Percentiles rank a stretch among this genome's conserved stretches.
These are phyloP conservation scores for Mesodorylaimus sp. DNA, from an alignment of 2,888 invertebrate genomes.

Conservation along the genomic window DNA sequence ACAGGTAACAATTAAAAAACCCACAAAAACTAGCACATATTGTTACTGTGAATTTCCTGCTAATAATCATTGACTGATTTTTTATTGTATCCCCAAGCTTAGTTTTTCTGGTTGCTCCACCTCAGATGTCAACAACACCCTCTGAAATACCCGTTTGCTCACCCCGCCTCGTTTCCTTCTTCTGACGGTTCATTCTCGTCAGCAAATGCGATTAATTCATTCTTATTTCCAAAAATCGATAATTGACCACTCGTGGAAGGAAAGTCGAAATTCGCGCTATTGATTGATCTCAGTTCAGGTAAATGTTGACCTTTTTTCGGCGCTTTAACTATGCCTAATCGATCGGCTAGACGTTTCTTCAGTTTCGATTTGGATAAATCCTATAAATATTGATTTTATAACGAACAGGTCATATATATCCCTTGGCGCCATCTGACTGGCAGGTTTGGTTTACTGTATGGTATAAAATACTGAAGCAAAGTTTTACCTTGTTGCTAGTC, in stretches of 20 bases:
- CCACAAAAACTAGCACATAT: too few relatives aligned
- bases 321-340: constrained; percentile 36
- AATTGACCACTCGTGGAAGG: neutral
- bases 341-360: constrained; percentile 39
- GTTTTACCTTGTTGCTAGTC: neutral
- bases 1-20: too few relatives aligned
- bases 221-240: constrained; percentile 7
- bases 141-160: neutral
- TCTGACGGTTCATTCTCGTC: neutral
- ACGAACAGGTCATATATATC: too few relatives aligned
- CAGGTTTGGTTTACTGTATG: too few relatives aligned
- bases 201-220: constrained; percentile 1
- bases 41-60: too few relatives aligned
- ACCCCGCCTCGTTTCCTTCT: neutral
- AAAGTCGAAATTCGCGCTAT: neutral
- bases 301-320: constrained; percentile 22
- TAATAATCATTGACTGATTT: too few relatives aligned
- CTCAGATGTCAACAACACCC: too few relatives aligned
- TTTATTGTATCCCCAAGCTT: too few relatives aligned
- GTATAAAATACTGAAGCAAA: neutral
- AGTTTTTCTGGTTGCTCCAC: too few relatives aligned
- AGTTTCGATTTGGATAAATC: too few relatives aligned
- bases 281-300: constrained; percentile 10
- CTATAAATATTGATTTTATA: too few relatives aligned
- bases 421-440: too few relatives aligned